These are phyloP conservation scores for Chrysemys picta DNA, from an alignment of 2,113 vertebrate species.

Conservation along the genomic window DNA sequence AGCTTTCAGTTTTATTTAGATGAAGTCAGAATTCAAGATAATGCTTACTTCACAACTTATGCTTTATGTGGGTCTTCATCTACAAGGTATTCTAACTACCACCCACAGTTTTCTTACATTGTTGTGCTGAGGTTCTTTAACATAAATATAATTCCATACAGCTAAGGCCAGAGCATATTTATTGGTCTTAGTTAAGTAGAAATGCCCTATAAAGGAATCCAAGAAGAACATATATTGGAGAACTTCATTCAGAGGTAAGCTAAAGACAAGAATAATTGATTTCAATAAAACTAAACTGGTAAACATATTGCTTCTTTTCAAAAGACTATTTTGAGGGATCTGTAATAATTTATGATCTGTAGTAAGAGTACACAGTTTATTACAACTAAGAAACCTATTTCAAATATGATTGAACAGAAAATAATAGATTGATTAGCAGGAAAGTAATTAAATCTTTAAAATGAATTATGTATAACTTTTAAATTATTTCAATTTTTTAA, in stretches of 20 bases:
- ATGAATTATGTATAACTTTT: neutral
- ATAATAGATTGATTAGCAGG: neutral
- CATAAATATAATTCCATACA: constrained; percentile 23
- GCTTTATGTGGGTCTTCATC: constrained; percentile 55
- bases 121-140: constrained; percentile 39
- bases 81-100: constrained; percentile 47
- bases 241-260: constrained; percentile 73
- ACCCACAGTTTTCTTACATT: constrained; percentile 31
- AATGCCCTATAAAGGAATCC: constrained; percentile 25
- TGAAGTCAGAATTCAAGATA: constrained; percentile 51
- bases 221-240: neutral
- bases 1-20: constrained; percentile 83
- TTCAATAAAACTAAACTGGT: neutral
- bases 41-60: constrained; percentile 70
- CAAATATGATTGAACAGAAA: neutral
- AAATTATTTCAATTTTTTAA: neutral
- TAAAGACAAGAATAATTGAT: constrained; percentile 19
- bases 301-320: neutral
- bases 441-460: neutral
- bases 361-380: neutral
- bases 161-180: constrained; percentile 22
- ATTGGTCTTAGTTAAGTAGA: constrained; percentile 38
- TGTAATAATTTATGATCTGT: neutral
- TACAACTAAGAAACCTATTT: neutral
- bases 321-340: neutral